Evolutionary conservation across 1,140 invertebrate genomes (phyloP).

Genomic region (Pseudomyrmex dendroicus): DNA sequence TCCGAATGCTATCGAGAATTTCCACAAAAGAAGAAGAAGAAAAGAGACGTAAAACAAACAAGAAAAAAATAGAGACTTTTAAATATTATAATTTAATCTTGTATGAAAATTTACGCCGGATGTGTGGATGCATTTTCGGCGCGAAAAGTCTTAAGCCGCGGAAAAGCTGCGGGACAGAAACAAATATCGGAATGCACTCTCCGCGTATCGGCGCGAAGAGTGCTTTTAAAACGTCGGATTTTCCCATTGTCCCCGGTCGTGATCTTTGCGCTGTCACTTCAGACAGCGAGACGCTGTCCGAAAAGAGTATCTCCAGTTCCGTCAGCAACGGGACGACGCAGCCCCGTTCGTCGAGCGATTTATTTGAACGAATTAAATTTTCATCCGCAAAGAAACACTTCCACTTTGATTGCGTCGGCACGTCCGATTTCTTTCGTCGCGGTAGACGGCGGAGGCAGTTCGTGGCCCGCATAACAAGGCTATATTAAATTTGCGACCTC

Average conservation of each 20-base stretch:
- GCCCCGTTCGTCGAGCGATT: conserved; percentile 28
- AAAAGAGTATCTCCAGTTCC: conserved; percentile 28
- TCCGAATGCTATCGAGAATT: conserved; percentile 12
- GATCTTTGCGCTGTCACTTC: conserved; percentile 38
- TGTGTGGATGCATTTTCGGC: no score
- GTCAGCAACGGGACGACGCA: conserved; percentile 29
- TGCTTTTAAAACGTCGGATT: conserved; percentile 54
- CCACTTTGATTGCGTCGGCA: conserved; percentile 55
- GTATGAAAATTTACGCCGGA: no score
- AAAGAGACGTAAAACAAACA: neutral
- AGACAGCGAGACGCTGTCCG: neutral
- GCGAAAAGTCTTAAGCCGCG: no score
- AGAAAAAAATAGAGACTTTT: conserved; percentile 32
- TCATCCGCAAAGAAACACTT: conserved; percentile 29
- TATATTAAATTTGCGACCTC: conserved; percentile 69
- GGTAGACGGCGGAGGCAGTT: neutral
- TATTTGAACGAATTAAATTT: conserved; percentile 59
- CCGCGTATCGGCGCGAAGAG: neutral
- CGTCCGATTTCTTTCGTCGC: conserved; percentile 61
- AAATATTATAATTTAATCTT: no score
- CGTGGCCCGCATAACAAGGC: conserved; percentile 61
- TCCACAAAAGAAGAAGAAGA: neutral
- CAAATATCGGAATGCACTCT: conserved; percentile 26
- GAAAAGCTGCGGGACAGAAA: neutral
- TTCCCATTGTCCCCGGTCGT: conserved; percentile 21